Conservation (phyloP, 2,113 vertebrate species). For the Ellobius talpinus region DNA sequence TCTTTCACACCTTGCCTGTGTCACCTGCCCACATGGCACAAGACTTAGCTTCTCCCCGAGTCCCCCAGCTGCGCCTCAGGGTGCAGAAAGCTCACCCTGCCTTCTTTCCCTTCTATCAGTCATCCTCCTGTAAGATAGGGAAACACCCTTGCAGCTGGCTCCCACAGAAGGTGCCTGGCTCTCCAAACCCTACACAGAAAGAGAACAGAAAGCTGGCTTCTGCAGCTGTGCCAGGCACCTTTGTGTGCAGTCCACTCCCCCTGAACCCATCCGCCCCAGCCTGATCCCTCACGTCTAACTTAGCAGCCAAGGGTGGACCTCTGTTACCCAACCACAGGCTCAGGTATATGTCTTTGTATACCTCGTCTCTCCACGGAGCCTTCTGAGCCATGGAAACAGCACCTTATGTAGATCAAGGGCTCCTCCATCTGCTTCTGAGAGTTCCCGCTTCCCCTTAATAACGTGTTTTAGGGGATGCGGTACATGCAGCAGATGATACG, state of each 20-base stretch:
- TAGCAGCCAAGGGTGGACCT: not conserved
- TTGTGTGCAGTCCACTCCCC: not conserved
- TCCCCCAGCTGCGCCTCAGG: no score
- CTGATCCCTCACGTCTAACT: not conserved
- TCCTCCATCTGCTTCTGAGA: slow-evolving; percentile 72
- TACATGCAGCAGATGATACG: slow-evolving; percentile 55
- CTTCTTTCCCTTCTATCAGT: not conserved
- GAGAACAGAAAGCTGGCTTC: not conserved
- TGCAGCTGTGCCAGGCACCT: not conserved
- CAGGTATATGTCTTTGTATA: slow-evolving; percentile 47
- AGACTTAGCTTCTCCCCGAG: no score
- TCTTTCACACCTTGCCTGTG: not conserved
- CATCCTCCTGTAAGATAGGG: slow-evolving; percentile 47
- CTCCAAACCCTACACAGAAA: not conserved
- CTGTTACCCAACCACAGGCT: slow-evolving; percentile 43
- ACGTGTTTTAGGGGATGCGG: slow-evolving; percentile 58
- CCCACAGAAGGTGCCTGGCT: not conserved
- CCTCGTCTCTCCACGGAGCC: slow-evolving; percentile 31
- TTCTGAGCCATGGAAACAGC: slow-evolving; percentile 71
- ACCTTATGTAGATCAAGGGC: slow-evolving; percentile 69
- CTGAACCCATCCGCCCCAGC: not conserved
- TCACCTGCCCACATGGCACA: not conserved
- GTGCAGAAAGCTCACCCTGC: not conserved
- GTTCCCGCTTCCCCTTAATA: slow-evolving; percentile 68
- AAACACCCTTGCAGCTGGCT: not conserved